Evolutionary conservation across 2,888 invertebrate species (phyloP).

Genomic region (Mesorhabditis belari): DNA sequence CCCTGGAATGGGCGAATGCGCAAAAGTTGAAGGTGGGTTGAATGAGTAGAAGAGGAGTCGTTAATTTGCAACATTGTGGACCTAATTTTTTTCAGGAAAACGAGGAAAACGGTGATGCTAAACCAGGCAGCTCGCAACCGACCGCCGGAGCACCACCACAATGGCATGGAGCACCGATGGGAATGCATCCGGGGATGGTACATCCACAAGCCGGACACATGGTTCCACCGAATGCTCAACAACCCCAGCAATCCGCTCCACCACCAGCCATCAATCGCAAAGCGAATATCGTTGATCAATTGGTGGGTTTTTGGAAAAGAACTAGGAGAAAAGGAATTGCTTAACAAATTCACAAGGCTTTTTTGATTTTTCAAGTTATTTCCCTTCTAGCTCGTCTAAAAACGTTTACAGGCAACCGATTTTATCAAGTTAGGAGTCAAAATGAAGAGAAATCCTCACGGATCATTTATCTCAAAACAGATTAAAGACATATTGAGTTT

Average conservation of each 20-base stretch:
- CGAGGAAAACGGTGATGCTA: neutral
- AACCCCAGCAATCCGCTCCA: conserved; percentile 4
- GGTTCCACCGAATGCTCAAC: conserved; percentile 4
- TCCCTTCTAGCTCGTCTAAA: too few species aligned
- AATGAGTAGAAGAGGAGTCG: too few species aligned
- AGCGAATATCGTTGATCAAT: conserved; percentile 13
- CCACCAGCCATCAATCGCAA: conserved; percentile 1
- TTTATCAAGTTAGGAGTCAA: too few species aligned
- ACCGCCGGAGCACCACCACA: conserved; percentile 1
- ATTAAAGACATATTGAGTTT: too few species aligned
- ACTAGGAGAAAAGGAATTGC: too few species aligned
- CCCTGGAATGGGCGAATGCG: conserved; percentile 30
- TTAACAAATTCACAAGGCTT: too few species aligned
- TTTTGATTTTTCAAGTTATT: too few species aligned
- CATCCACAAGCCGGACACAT: conserved; percentile 5
- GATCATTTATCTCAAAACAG: too few species aligned
- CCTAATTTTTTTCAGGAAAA: neutral
- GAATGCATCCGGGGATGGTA: conserved; percentile 8
- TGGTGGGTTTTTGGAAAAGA: conserved; percentile 7
- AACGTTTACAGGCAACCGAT: too few species aligned
- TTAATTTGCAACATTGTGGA: too few species aligned
- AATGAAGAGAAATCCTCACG: too few species aligned
- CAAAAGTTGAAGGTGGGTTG: conserved; percentile 5
- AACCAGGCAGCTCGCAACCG: neutral
- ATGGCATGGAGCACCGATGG: neutral